Evolutionary conservation across 2,888 invertebrate species (phyloP).

Genomic region (Eupelmus urozonus): DNA sequence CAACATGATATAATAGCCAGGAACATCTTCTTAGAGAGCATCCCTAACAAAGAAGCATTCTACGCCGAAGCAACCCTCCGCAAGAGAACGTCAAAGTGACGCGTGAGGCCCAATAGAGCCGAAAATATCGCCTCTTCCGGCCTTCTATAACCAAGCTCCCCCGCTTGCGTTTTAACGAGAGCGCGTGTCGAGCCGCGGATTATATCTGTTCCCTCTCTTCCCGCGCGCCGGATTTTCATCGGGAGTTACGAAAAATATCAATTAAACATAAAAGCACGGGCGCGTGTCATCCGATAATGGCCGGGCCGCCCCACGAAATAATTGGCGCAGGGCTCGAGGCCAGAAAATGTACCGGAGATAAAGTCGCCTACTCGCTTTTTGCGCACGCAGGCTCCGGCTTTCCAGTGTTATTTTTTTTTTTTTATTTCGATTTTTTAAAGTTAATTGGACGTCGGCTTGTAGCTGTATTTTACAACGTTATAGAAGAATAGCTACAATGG

Average conservation of each 20-base stretch:
- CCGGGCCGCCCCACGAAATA: conserved; percentile 70
- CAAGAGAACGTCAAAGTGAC: too few species aligned
- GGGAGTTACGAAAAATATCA: conserved; percentile 77
- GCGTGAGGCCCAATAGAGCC: conserved; percentile 19
- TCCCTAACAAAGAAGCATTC: too few species aligned
- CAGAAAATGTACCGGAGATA: conserved; percentile 52
- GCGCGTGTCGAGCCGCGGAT: conserved; percentile 71
- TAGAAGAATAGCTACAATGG: background rate
- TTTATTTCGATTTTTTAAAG: conserved; percentile 37
- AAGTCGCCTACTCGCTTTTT: conserved; percentile 20
- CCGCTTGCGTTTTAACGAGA: conserved; percentile 69
- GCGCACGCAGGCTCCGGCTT: conserved; percentile 38
- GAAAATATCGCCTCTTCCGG: conserved; percentile 37
- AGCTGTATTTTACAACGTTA: conserved; percentile 34
- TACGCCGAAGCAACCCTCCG: too few species aligned
- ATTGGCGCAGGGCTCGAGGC: conserved; percentile 50
- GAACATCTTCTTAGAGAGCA: too few species aligned
- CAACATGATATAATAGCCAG: too few species aligned
- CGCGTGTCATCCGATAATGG: conserved; percentile 77
- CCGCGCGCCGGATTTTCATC: conserved; percentile 68
- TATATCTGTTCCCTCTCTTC: conserved; percentile 68
- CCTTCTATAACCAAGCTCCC: conserved; percentile 13
- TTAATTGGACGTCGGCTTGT: conserved; percentile 51
- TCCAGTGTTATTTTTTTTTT: background rate
- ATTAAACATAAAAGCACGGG: conserved; percentile 77